Conservation (phyloP, 2,888 invertebrate species). For the Dynastes grantii region DNA sequence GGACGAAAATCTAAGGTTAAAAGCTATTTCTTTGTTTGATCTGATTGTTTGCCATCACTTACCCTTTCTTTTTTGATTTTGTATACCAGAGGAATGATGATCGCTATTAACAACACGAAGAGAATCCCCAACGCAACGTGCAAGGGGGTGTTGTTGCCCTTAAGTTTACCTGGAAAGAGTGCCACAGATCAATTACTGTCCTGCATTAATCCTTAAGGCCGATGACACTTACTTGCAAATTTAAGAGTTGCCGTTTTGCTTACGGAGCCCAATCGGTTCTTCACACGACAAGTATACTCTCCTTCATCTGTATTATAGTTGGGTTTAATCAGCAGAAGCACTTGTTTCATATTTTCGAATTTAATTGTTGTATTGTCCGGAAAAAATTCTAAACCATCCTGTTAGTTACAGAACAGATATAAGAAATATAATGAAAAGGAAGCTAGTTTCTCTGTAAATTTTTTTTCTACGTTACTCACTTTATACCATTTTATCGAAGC, state of each 20-base stretch:
- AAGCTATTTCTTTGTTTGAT: too few species aligned
- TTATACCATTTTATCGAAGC: constrained; percentile 76
- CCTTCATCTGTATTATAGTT: constrained; percentile 73
- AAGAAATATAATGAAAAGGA: too few species aligned
- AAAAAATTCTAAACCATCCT: constrained; percentile 52
- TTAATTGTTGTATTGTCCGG: constrained; percentile 64
- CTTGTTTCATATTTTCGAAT: constrained; percentile 65
- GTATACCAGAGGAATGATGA: constrained; percentile 59
- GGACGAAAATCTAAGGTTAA: too few species aligned
- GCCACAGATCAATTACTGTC: too few species aligned
- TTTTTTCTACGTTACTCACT: constrained; percentile 66
- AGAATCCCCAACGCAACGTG: constrained; percentile 62
- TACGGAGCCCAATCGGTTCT: constrained; percentile 73
- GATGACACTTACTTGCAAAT: too few species aligned
- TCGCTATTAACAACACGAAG: constrained; percentile 63
- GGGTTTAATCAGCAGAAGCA: constrained; percentile 69
- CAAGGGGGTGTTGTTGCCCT: constrained; percentile 53
- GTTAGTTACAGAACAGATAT: background rate
- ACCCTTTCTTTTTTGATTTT: constrained; percentile 72
- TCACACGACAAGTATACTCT: constrained; percentile 73
- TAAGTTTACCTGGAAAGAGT: constrained; percentile 57
- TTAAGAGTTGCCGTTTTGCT: constrained; percentile 60
- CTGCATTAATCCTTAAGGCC: constrained; percentile 49
- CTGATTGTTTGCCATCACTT: constrained; percentile 23
- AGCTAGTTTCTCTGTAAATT: too few species aligned